These are phyloP conservation scores for Nipponia nippon DNA, from an alignment of 2,113 vertebrate species.

Conservation along the genomic window DNA sequence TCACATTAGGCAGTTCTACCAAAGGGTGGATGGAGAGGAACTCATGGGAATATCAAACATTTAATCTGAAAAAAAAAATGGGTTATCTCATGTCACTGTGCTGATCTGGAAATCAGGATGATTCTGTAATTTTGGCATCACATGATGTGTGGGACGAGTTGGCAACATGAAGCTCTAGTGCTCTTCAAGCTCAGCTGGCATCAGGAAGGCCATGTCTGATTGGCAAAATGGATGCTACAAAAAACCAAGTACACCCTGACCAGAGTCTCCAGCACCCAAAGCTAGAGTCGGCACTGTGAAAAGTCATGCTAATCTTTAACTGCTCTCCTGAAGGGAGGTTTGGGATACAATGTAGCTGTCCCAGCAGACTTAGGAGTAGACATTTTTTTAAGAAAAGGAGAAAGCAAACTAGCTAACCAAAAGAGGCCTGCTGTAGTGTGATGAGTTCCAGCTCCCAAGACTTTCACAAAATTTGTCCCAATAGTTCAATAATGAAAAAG, in stretches of 20 bases:
- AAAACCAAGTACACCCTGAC: neutral
- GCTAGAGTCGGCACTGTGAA: rapidly evolving
- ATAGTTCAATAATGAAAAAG: neutral
- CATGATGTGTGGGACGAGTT: neutral
- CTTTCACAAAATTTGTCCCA: neutral
- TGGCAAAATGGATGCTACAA: neutral
- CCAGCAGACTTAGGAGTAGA: neutral
- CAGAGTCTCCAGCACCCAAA: neutral
- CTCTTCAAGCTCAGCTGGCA: neutral
- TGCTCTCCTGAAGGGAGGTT: neutral
- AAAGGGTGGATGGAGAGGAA: neutral
- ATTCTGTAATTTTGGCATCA: neutral
- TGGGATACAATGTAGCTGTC: neutral
- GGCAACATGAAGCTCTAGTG: neutral
- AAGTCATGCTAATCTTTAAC: neutral
- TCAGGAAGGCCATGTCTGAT: neutral
- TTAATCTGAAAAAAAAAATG: neutral
- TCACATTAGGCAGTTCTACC: neutral
- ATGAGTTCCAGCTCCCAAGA: neutral
- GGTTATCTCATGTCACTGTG: neutral
- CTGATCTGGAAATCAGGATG: neutral
- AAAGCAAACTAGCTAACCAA: neutral
- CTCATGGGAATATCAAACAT: neutral
- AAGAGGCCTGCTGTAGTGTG: neutral
- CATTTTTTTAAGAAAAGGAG: neutral